These are phyloP conservation scores for Drosophila recens DNA, from an alignment of 2,888 invertebrate genomes.

Conservation along the genomic window DNA sequence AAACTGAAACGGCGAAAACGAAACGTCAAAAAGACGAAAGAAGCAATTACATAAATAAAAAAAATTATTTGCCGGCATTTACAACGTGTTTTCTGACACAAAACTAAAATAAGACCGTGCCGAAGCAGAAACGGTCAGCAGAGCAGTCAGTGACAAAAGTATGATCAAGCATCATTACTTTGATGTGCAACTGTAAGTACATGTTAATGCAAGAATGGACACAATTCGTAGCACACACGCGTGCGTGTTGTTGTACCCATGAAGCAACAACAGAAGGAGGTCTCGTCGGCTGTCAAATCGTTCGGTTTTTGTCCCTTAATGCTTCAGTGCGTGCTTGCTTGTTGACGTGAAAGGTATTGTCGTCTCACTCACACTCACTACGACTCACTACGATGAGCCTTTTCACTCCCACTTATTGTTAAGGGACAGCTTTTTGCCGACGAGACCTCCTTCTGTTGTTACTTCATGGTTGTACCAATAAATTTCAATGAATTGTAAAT, in stretches of 20 bases:
- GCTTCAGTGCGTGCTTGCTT: no score
- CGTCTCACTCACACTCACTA: no score
- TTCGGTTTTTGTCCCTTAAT: no score
- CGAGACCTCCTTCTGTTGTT: no score
- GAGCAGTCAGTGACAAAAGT: conserved; percentile 42
- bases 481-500: conserved; percentile 4
- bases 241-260: no score
- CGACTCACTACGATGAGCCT: no score
- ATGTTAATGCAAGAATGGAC: not conserved
- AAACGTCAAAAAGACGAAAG: conserved; percentile 15
- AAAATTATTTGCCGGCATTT: conserved; percentile 53
- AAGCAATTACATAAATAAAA: conserved; percentile 66
- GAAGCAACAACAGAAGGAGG: no score
- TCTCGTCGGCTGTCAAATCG: no score
- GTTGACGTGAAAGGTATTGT: no score
- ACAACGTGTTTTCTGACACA: conserved; percentile 30
- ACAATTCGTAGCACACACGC: conserved; percentile 53
- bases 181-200: conserved; percentile 87
- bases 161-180: conserved; percentile 86
- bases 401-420: no score
- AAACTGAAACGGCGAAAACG: conserved; percentile 16
- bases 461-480: conserved; percentile 26
- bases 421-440: no score
- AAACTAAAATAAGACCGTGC: conserved; percentile 11
- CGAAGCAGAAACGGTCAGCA: not conserved